Conservation (phyloP, 2,888 invertebrate genomes). For the Ptychoptera albimana region DNA sequence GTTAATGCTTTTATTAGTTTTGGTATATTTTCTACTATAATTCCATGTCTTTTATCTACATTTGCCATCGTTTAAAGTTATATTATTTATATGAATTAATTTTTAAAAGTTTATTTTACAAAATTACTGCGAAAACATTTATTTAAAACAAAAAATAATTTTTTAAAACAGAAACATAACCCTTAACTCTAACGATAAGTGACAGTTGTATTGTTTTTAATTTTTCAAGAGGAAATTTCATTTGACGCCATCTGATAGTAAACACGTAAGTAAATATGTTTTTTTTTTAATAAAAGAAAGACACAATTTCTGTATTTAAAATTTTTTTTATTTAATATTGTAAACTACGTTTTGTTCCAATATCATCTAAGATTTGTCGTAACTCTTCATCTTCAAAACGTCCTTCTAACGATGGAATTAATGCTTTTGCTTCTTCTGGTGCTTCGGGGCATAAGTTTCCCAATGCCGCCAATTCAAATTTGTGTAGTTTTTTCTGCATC, state of each 20-base stretch:
- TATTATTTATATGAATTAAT: not conserved
- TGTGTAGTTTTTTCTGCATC: conserved; percentile 89
- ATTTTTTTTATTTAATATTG: conserved; percentile 52
- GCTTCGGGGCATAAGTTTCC: conserved; percentile 98
- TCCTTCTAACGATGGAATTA: conserved; percentile 93
- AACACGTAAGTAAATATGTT: not conserved
- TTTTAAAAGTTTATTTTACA: not conserved
- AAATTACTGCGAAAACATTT: not conserved
- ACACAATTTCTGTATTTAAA: not conserved
- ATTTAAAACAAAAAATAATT: not conserved
- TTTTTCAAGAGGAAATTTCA: not conserved
- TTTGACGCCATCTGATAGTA: not conserved
- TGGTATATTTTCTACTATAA: conserved; percentile 2
- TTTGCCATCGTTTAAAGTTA: not conserved
- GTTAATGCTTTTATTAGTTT: conserved; percentile 2
- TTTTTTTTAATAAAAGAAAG: not conserved
- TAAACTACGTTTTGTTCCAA: conserved; percentile 94
- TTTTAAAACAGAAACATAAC: not conserved
- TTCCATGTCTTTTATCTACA: not conserved
- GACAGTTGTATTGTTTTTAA: not conserved
- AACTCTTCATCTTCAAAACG: conserved; percentile 96
- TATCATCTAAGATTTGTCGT: conserved; percentile 90
- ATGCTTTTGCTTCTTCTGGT: conserved; percentile 93
- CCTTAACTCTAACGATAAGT: not conserved
- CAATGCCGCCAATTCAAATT: conserved; percentile 93